Base-by-base conservation (phyloP, 2,113 vertebrate species). In the Kryptolebias marmoratus region DNA sequence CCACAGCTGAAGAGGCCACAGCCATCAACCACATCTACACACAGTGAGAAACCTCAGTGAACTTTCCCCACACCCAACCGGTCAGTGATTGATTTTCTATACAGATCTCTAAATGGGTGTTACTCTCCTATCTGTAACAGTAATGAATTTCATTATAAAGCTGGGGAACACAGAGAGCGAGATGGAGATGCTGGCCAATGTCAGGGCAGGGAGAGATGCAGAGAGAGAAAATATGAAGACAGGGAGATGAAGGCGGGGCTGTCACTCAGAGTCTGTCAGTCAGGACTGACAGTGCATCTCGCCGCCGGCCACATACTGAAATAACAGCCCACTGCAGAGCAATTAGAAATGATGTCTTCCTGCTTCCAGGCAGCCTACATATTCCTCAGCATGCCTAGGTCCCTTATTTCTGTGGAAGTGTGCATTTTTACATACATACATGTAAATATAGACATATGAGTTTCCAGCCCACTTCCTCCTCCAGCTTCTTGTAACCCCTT, bases 101-200 rank as follows among this genome's bases (percentile, higher is more conserved):
- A 85, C 77, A 71, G 84, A 87, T 87, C 81, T 89, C 73, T 83
- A 78, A 90, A 86, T 67, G 75, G 87, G 82, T 88, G 90, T 83
- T 84, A 75, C 87, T 82, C 84, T 70, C 60, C 87, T 87, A 80
- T 88, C 87, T 90, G 87, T 86, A 80, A 75, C 80, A 77, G 83
- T 91, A 86, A 88, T 89, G 86, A 85, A 89, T 88, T 91, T 88
- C 82, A 90, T 91, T 88, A 86, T 77, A 88, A 80, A 79, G 68
- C 66, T 55, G 27, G 58, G 82, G 50, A 85, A 85, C 79, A 73
- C 75, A 81, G 67, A 75, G 64, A 77, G 57, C 73, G 64, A 71
- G 66, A 81, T 63, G 59, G 77, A 82, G 72, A 80, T 68, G 67
- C 65, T 62, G 61, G 70, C 66, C 56, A 36, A 68, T 65, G 71